Evolutionary conservation across 2,888 invertebrate genomes (phyloP).

Genomic region (Standfussiana lucernea): DNA sequence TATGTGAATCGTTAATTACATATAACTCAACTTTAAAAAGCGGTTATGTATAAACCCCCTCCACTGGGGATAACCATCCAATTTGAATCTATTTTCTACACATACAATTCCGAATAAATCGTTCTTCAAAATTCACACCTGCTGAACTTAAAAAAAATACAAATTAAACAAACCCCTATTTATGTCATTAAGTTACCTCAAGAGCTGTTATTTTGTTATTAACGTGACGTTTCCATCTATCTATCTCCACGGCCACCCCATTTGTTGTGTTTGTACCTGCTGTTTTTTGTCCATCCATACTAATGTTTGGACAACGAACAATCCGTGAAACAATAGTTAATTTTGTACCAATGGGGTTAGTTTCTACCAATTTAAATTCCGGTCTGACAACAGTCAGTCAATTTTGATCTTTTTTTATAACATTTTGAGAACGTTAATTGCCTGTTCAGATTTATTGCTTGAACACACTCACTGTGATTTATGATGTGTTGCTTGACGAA

Average conservation of each 20-base stretch:
- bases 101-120: constrained; percentile 24
- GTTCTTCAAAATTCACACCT: constrained; percentile 57
- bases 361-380: constrained; percentile 85
- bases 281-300: constrained; percentile 86
- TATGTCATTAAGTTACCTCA: constrained; percentile 60
- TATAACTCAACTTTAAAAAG: neutral
- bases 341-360: constrained; percentile 75
- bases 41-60: neutral
- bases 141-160: constrained; percentile 21
- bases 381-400: constrained; percentile 75
- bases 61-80: neutral
- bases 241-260: constrained; percentile 68
- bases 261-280: constrained; percentile 83
- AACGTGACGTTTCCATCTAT: constrained; percentile 68
- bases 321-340: constrained; percentile 87
- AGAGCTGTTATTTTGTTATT: constrained; percentile 63
- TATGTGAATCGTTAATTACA: neutral
- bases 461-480: constrained; percentile 67
- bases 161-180: constrained; percentile 55
- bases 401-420: constrained; percentile 74
- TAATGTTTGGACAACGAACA: constrained; percentile 85
- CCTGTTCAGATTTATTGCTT: constrained; percentile 81
- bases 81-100: neutral
- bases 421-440: constrained; percentile 75
- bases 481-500: constrained; percentile 67